These are phyloP conservation scores for Sciurus carolinensis DNA, from an alignment of 2,797 vertebrate genomes.

Conservation along the genomic window DNA sequence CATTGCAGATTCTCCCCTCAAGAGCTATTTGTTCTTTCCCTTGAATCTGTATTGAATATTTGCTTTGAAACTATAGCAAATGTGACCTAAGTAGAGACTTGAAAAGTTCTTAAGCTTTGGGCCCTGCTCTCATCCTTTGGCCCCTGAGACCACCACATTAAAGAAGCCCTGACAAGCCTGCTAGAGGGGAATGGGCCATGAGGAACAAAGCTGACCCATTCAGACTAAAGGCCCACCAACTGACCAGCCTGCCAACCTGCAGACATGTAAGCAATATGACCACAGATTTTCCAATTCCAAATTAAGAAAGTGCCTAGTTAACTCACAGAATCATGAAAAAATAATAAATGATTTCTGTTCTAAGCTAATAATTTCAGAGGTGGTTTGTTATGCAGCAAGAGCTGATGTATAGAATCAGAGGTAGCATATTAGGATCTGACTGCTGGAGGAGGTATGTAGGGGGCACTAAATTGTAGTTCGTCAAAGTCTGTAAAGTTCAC, in stretches of 20 bases:
- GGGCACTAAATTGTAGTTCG: not conserved
- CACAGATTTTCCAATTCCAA: not conserved
- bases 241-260: not conserved
- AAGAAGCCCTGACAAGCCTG: not conserved
- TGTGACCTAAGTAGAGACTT: not conserved
- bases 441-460: not conserved
- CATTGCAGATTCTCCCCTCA: fast-evolving
- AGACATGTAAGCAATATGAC: not conserved
- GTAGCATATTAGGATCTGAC: not conserved
- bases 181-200: not conserved
- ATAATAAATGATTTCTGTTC: not conserved
- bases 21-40: not conserved
- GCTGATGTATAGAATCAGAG: not conserved
- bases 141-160: not conserved
- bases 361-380: not conserved
- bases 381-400: not conserved
- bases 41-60: not conserved
- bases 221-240: not conserved
- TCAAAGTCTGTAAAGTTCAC: not conserved
- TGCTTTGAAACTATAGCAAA: not conserved
- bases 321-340: not conserved
- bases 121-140: not conserved
- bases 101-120: not conserved
- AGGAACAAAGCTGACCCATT: not conserved
- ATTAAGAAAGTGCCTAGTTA: not conserved